A percentile compares a stretch with the other conserved stretches of the same genome.
Conservation (phyloP, 2,888 invertebrate species). For the Agrotis ipsilon region DNA sequence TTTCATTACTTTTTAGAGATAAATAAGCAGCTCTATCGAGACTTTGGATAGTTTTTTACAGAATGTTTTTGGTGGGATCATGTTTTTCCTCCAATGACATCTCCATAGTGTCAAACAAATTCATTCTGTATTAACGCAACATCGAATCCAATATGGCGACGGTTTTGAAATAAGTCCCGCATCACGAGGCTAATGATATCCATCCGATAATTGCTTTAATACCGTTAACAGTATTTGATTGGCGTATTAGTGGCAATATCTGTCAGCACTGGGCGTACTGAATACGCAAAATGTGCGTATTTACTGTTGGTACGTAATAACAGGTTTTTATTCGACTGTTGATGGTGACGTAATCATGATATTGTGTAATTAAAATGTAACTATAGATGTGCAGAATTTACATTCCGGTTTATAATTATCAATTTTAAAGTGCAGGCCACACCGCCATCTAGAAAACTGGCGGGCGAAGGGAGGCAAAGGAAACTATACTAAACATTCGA, state of each 20-base stretch:
- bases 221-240: slow-evolving; percentile 38
- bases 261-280: slow-evolving; percentile 3
- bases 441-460: too few species aligned
- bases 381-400: too few species aligned
- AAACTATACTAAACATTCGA: too few species aligned
- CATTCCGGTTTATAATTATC: too few species aligned
- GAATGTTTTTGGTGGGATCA: too few species aligned
- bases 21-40: too few species aligned
- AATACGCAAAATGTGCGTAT: slow-evolving; percentile 15
- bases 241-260: slow-evolving; percentile 29
- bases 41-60: too few species aligned
- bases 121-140: not conserved
- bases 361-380: not conserved
- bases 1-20: too few species aligned
- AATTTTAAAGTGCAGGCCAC: too few species aligned
- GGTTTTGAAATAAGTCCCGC: slow-evolving; percentile 21
- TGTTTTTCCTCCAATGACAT: too few species aligned
- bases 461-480: too few species aligned
- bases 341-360: not conserved
- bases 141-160: slow-evolving; percentile 29
- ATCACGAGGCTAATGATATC: slow-evolving; percentile 18
- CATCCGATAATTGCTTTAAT: slow-evolving; percentile 37
- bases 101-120: too few species aligned
- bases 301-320: slow-evolving; percentile 10
- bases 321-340: slow-evolving; percentile 1